Base-by-base conservation (phyloP, 2,888 invertebrate species). In the Ferdinandea cuprea region DNA sequence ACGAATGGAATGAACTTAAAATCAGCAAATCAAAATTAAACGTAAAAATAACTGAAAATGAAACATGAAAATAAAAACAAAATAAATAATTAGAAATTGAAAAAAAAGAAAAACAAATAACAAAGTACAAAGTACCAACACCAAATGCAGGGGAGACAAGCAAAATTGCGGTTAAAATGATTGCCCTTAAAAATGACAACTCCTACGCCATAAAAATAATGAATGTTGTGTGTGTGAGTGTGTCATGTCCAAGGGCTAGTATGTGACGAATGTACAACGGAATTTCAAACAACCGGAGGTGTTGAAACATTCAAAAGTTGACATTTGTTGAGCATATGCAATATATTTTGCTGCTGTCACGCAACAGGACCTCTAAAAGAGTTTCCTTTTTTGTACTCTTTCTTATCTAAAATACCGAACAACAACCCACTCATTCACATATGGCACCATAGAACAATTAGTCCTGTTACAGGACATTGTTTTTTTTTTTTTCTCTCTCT, bases 351-450 rank as follows among this genome's bases (percentile, higher is more conserved):
- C 63, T 44, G 61, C 50, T 59, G 76, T 81, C 80, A 81, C 80
- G 80, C 80, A 81, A 81, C 71, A 81, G 65, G 81, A 66, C 65
- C 56, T 48, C 56, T 50, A 35, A 6, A 37, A 19, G 15, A 46
- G 35, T 46, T 17, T 19, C 25, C n/a, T 35, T 40, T 50, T 30
- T 28, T 35, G 3, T 28, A 13, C 15, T 19, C 15, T 11, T 30
- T 9, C 46, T 81, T 81, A 81, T 81, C 81, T 81, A 76, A 81
- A 81, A 59, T 66, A 66, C 81, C 77, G 81, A 71, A 81, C 81
- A 77, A 76, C 65, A 63, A 58, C 68, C 59, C 59, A 74, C 56
- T 63, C 59, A 59, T 19, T 74, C 76, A 77, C 81, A 81, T 77
- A 81, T 81, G 81, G 65, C 81, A 81, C 65, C 52, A 32, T 30